phyloP scores from a whole-genome alignment of 2,888 invertebrate species.

The Andrena haemorrhoa region DNA sequence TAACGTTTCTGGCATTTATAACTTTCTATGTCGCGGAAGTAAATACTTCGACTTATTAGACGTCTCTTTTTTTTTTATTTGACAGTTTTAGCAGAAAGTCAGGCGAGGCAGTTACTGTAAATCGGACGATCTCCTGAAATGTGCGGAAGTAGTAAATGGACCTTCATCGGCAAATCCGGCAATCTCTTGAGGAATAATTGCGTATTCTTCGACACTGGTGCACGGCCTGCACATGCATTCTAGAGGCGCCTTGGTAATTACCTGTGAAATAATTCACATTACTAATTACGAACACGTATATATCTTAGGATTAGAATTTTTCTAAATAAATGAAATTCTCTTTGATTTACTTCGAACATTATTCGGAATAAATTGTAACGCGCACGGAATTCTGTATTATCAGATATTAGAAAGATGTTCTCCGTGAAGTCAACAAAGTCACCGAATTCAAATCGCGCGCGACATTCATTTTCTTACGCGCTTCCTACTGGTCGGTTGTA shows the following conservation, averaged over 20 bases:
- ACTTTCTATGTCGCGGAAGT: conserved; percentile 7
- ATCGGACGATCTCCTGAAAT: conserved; percentile 89
- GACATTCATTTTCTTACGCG: conserved; percentile 37
- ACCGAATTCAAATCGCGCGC: conserved; percentile 57
- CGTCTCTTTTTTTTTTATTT: not conserved
- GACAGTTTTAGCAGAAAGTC: not conserved
- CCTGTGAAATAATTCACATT: conserved; percentile 85
- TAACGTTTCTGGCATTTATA: conserved; percentile 7
- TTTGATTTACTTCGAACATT: not conserved
- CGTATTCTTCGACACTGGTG: conserved; percentile 94
- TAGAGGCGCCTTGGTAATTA: conserved; percentile 95
- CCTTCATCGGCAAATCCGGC: conserved; percentile 94
- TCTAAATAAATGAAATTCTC: not conserved
- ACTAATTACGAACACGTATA: conserved; percentile 30
- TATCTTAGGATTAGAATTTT: not conserved
- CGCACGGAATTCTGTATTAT: not conserved
- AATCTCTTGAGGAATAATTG: conserved; percentile 95
- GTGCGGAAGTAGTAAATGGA: conserved; percentile 89
- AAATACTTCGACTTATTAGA: not conserved
- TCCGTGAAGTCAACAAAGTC: not conserved
- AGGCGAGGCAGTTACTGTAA: conserved; percentile 65
- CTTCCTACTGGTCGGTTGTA: conserved; percentile 45
- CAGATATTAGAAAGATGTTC: not conserved
- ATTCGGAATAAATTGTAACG: not conserved
- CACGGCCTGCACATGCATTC: conserved; percentile 98